A percentile compares a stretch with the other conserved stretches of the same genome.
These are phyloP conservation scores for Vanessa tameamea DNA, from an alignment of 1,140 invertebrate genomes.

Conservation along the genomic window DNA sequence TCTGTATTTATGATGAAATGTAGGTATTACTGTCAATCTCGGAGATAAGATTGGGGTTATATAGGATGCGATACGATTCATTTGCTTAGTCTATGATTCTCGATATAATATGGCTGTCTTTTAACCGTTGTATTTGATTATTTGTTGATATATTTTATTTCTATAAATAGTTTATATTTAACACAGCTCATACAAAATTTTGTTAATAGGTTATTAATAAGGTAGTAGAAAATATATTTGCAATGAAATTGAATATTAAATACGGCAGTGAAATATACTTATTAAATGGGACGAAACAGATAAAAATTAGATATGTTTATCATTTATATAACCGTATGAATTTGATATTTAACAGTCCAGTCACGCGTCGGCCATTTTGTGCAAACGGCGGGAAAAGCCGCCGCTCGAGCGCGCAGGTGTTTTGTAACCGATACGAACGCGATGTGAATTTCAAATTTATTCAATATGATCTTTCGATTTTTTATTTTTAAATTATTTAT, in stretches of 20 bases:
- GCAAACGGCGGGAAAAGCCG: slow-evolving; percentile 60
- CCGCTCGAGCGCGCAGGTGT: slow-evolving; percentile 59
- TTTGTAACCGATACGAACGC: slow-evolving; percentile 54
- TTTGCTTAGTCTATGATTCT: background rate
- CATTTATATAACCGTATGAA: slow-evolving; percentile 45
- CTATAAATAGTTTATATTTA: no score
- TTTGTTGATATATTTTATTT: no score
- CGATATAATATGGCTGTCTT: background rate
- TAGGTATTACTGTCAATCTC: slow-evolving; percentile 18
- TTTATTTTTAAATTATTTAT: slow-evolving; percentile 5
- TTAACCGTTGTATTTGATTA: no score
- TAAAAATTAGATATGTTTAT: slow-evolving; percentile 6
- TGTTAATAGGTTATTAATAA: no score
- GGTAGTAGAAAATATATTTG: no score
- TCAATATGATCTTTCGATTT: slow-evolving; percentile 29
- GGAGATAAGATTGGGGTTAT: slow-evolving; percentile 19
- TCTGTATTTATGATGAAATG: slow-evolving; percentile 22
- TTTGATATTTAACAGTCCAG: slow-evolving; percentile 51
- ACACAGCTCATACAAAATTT: no score
- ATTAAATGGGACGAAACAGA: background rate
- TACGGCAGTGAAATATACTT: no score
- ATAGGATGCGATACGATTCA: slow-evolving; percentile 3
- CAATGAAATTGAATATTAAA: no score
- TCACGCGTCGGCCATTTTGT: slow-evolving; percentile 75
- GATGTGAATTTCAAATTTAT: slow-evolving; percentile 44